These are phyloP conservation scores for Temnothorax nylanderi DNA, from an alignment of 1,140 invertebrate species.

Conservation along the genomic window DNA sequence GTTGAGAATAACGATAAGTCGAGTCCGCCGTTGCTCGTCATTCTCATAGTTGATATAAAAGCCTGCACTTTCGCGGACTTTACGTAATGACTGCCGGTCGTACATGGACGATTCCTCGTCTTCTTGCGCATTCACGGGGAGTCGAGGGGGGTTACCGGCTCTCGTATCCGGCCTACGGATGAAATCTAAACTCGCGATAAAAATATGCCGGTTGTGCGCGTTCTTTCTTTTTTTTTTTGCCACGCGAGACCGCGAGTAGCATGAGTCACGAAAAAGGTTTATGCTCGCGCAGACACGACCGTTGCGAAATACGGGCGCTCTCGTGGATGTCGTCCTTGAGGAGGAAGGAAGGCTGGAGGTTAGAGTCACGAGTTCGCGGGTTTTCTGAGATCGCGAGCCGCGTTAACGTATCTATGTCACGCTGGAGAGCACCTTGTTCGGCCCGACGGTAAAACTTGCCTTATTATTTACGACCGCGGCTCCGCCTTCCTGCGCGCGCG, in stretches of 20 bases:
- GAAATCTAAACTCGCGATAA: conserved; percentile 49
- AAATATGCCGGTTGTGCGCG: conserved; percentile 23
- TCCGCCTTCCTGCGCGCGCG: background rate
- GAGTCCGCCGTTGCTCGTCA: background rate
- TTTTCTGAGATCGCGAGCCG: conserved; percentile 31
- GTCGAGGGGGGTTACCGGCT: background rate
- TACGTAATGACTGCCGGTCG: conserved; percentile 25
- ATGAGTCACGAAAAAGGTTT: conserved; percentile 55
- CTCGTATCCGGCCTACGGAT: conserved; percentile 7
- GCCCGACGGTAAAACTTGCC: conserved; percentile 17
- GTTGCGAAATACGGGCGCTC: conserved; percentile 42
- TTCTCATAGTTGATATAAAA: background rate
- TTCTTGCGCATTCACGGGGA: background rate
- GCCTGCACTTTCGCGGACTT: conserved; percentile 41
- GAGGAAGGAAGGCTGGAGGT: conserved; percentile 48
- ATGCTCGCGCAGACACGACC: conserved; percentile 27
- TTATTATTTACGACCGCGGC: conserved; percentile 44
- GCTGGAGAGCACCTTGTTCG: conserved; percentile 44
- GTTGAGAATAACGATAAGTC: background rate
- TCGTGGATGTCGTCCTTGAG: conserved; percentile 47
- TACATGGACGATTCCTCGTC: background rate
- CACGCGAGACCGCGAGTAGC: conserved; percentile 28
- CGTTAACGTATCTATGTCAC: conserved; percentile 57
- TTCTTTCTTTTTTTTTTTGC: background rate
- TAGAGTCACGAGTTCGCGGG: conserved; percentile 51